Conservation (phyloP, 1,140 invertebrate species). For the Chrysopa pallens region DNA sequence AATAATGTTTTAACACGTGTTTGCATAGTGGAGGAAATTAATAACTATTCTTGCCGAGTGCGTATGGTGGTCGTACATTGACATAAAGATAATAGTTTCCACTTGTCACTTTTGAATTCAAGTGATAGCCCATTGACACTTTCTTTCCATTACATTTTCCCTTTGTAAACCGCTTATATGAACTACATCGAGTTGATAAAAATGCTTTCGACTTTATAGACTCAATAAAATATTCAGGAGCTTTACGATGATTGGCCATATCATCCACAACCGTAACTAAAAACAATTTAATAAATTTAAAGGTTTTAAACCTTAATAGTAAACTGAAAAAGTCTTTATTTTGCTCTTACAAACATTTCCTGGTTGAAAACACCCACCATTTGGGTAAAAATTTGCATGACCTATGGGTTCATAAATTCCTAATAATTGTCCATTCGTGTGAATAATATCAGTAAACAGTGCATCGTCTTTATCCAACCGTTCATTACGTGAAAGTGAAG, state of each 20-base stretch:
- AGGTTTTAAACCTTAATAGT: not conserved
- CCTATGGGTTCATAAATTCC: too few species aligned
- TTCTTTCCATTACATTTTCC: slow-evolving; percentile 13
- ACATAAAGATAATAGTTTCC: slow-evolving; percentile 19
- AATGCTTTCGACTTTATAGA: slow-evolving; percentile 27
- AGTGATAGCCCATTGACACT: slow-evolving; percentile 17
- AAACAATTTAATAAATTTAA: not conserved
- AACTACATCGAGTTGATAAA: slow-evolving; percentile 18
- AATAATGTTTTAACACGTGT: too few species aligned
- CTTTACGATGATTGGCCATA: slow-evolving; percentile 23
- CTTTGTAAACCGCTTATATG: slow-evolving; percentile 17
- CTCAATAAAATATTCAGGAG: slow-evolving; percentile 26
- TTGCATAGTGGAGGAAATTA: too few species aligned
- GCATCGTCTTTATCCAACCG: too few species aligned
- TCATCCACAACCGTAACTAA: not conserved
- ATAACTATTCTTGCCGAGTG: too few species aligned
- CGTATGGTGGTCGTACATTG: too few species aligned
- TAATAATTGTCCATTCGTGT: too few species aligned
- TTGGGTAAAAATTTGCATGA: too few species aligned
- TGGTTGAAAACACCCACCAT: too few species aligned
- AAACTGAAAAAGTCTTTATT: not conserved
- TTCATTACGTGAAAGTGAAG: slow-evolving; percentile 1
- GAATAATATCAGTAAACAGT: too few species aligned
- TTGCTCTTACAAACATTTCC: too few species aligned
- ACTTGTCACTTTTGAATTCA: slow-evolving; percentile 5